Evolutionary conservation across 2,888 invertebrate species (phyloP).

Genomic region (Ormia ochracea): DNA sequence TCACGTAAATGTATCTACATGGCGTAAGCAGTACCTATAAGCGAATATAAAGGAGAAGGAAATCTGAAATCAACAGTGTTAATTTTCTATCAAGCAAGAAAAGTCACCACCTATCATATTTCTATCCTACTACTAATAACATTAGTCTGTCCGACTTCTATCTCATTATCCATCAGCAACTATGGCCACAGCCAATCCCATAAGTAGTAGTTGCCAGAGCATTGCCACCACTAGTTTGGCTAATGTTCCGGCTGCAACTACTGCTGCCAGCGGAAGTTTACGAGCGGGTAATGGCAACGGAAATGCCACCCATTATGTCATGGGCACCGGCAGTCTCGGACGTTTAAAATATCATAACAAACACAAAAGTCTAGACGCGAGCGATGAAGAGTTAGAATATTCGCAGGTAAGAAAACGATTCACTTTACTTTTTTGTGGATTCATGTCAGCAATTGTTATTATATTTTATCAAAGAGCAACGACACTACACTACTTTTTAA

Average conservation of each 20-base stretch:
- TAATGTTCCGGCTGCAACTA: slow-evolving; percentile 62
- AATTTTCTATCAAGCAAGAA: slow-evolving; percentile 9
- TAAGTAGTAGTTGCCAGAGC: slow-evolving; percentile 74
- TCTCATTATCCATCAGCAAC: slow-evolving; percentile 1
- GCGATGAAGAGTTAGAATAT: slow-evolving; percentile 79
- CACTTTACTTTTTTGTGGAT: slow-evolving; percentile 12
- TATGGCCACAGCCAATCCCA: slow-evolving; percentile 68
- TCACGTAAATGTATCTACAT: background rate
- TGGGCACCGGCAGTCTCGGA: slow-evolving; percentile 75
- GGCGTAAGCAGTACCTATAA: background rate
- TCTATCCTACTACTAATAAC: background rate
- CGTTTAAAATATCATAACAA: slow-evolving; percentile 73
- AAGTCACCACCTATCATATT: background rate
- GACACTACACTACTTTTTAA: slow-evolving; percentile 31
- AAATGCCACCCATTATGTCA: slow-evolving; percentile 69
- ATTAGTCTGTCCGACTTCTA: background rate
- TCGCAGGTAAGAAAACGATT: slow-evolving; percentile 77
- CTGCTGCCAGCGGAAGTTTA: slow-evolving; percentile 63
- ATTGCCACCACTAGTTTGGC: slow-evolving; percentile 66
- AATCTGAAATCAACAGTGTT: slow-evolving; percentile 58
- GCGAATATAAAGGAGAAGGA: background rate
- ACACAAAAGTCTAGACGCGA: slow-evolving; percentile 71
- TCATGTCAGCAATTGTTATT: background rate
- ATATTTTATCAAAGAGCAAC: slow-evolving; percentile 20
- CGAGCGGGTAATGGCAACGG: slow-evolving; percentile 57